Percentiles rank a stretch among this genome's conserved stretches.
phyloP scores from a whole-genome alignment of 53 echinoderm and acorn worm genomes.

The Mesocentrotus franciscanus region DNA sequence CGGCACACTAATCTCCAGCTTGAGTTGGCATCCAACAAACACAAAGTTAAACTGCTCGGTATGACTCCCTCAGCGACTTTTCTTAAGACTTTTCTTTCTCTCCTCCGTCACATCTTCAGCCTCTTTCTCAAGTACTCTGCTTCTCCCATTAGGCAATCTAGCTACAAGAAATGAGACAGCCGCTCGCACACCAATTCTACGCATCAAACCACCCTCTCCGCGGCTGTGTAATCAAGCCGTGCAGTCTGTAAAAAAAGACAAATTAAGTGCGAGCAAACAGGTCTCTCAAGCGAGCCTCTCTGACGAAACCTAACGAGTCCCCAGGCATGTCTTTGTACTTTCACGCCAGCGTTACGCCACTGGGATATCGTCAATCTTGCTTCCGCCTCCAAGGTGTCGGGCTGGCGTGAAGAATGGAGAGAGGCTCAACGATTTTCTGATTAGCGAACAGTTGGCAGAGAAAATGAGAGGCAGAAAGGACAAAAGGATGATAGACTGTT shows the following conservation, averaged over 20 bases:
- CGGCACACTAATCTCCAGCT: background rate
- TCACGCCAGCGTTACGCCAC: constrained; percentile 43
- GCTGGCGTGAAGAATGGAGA: constrained; percentile 13
- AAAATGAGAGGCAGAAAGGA: constrained; percentile 8
- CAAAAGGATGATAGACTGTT: background rate
- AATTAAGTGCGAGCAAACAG: constrained; percentile 50
- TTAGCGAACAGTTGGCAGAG: constrained; percentile 21
- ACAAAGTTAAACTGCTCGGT: background rate
- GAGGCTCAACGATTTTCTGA: constrained; percentile 53
- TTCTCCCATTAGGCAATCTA: constrained; percentile 46
- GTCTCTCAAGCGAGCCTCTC: constrained; percentile 35
- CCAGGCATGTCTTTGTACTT: constrained; percentile 44
- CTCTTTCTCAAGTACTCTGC: constrained; percentile 34
- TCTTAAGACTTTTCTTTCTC: background rate
- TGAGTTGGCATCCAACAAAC: background rate
- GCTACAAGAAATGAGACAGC: constrained; percentile 49
- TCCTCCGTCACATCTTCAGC: constrained; percentile 19
- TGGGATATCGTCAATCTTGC: constrained; percentile 39
- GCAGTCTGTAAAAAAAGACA: constrained; percentile 38
- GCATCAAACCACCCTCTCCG: constrained; percentile 31
- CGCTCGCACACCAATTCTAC: constrained; percentile 6
- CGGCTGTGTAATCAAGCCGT: constrained; percentile 48
- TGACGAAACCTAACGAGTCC: constrained; percentile 53
- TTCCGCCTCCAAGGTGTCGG: constrained; percentile 36
- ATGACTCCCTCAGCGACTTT: constrained; percentile 17